phyloP scores from a whole-genome alignment of 2,888 invertebrate species.

The Pristionchus entomophagus region DNA sequence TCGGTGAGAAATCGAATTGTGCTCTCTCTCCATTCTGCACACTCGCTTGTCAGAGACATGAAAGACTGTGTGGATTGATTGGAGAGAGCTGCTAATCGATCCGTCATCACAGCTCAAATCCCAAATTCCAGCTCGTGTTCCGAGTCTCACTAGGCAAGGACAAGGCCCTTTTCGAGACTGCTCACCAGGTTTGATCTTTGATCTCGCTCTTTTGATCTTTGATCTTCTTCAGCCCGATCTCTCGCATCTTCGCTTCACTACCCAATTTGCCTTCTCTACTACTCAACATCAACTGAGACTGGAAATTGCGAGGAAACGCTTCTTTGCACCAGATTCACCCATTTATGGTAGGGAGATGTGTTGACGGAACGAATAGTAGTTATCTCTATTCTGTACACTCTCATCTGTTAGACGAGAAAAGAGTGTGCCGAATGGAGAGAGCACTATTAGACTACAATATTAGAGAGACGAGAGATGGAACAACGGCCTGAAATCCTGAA shows the following conservation, averaged over 20 bases:
- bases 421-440: too few relatives aligned
- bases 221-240: constrained; percentile 17
- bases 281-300: constrained; percentile 42
- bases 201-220: background rate
- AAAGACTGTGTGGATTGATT: too few relatives aligned
- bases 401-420: too few relatives aligned
- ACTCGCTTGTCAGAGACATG: too few relatives aligned
- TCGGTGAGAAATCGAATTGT: background rate
- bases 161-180: background rate
- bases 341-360: constrained; percentile 50
- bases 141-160: constrained; percentile 40
- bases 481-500: too few relatives aligned
- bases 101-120: background rate
- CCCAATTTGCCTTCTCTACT: constrained; percentile 51
- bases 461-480: too few relatives aligned
- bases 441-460: too few relatives aligned
- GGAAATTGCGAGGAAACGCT: constrained; percentile 42
- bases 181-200: background rate
- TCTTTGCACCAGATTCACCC: constrained; percentile 51
- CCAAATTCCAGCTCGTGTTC: constrained; percentile 35
- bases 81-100: background rate
- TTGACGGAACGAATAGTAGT: too few relatives aligned
- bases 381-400: too few relatives aligned
- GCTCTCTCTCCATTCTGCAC: too few relatives aligned
- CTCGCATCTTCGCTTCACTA: constrained; percentile 32